Evolutionary conservation across 2,888 invertebrate species (phyloP), one percentile per base, ranked within the genome.

Genomic region (Chesias legatella): DNA sequence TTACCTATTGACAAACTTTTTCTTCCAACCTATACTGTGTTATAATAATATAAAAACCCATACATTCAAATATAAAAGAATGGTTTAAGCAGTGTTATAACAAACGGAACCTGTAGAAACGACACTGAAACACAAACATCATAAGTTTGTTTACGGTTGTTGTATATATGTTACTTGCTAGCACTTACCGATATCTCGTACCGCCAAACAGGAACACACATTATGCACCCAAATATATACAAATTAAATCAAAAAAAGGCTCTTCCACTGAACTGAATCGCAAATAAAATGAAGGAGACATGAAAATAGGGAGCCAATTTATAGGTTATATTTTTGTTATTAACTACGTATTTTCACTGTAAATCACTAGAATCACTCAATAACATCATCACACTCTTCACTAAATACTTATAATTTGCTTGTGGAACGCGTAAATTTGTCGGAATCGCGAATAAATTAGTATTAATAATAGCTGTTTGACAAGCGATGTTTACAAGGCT

Each of bases 241-340:
- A n/a, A 27, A 29, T 9, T 26, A 8, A 28, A 22, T 5, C 48
- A 48, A 32, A 26, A 1, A 3, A 9, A 22, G 10, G 8, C 41
- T 30, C 4, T 35, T 21, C 29, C 10, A 49, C 35, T 6, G 9
- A 20, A 21, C 37, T 11, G 29, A 28, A 28, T 29, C 31, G 26
- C 38, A 33, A 21, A 8, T 30, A 29, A 37, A 35, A 45, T 26
- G 22, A 10, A 33, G 51, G 47, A 48, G 35, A 51, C 42, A 40
- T 26, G 5, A 51, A 42, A 36, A 35, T 44, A 32, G 5, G 5
- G 4, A 25, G 34, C 23, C 24, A 29, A 8, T 50, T 43, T 48
- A 8, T 17, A 55, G 57, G 57, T 58, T 58, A 58, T 50, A 24
- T 35, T 38, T 43, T 37, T 46, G 48, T 50, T 50, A 28, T 53